These are phyloP conservation scores for Dicranocentrus wangi DNA, from an alignment of 2,888 invertebrate species.

Conservation along the genomic window DNA sequence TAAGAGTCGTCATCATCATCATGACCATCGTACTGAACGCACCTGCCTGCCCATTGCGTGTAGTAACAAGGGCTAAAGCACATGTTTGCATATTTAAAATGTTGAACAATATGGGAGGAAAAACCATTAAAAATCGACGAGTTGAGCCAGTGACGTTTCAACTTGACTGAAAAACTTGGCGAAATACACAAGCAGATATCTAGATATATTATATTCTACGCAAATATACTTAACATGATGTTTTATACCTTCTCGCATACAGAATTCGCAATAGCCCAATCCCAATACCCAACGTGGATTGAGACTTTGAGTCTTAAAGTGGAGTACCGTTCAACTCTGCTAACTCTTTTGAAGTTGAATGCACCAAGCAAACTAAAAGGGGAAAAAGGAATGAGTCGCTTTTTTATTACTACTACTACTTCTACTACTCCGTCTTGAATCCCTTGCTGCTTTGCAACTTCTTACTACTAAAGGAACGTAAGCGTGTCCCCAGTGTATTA, in stretches of 20 bases:
- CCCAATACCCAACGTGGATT: too few relatives aligned
- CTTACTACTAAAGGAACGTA: too few relatives aligned
- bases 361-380: slow-evolving; percentile 44
- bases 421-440: too few relatives aligned
- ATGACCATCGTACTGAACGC: slow-evolving; percentile 15
- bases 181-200: too few relatives aligned
- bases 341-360: slow-evolving; percentile 45
- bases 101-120: slow-evolving; percentile 1
- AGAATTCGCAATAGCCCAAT: too few relatives aligned
- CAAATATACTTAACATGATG: neutral
- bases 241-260: too few relatives aligned
- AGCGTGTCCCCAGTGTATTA: too few relatives aligned
- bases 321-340: slow-evolving; percentile 58
- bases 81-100: slow-evolving; percentile 2
- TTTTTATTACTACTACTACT: too few relatives aligned
- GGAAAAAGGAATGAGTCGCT: slow-evolving; percentile 31
- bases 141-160: neutral
- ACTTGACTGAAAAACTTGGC: neutral
- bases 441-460: slow-evolving; percentile 47
- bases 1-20: neutral
- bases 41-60: neutral
- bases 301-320: too few relatives aligned
- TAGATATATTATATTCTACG: too few relatives aligned
- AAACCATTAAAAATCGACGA: slow-evolving; percentile 8
- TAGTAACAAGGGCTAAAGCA: neutral